These are phyloP conservation scores for Rhinoraja longicauda DNA, from an alignment of 2,797 vertebrate species.

Conservation along the genomic window DNA sequence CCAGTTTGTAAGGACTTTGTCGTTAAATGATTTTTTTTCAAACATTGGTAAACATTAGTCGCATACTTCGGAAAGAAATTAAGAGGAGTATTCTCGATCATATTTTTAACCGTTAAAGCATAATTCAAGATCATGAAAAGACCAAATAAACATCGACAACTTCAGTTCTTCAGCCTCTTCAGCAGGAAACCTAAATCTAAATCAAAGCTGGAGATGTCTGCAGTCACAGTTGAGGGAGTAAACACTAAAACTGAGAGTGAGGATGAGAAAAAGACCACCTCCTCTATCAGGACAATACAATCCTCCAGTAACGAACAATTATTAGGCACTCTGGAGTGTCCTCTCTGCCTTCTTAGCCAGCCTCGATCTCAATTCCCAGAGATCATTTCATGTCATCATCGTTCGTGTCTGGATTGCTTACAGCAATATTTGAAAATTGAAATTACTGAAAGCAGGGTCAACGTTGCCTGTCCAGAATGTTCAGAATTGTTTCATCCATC, in stretches of 20 bases:
- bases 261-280: conserved; percentile 20
- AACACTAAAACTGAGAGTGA: conserved; percentile 43
- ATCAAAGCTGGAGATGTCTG: conserved; percentile 50
- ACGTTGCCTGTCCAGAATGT: conserved; percentile 73
- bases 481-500: conserved; percentile 57
- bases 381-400: conserved; percentile 68
- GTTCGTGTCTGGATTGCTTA: conserved; percentile 67
- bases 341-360: conserved; percentile 76
- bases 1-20: background rate
- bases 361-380: conserved; percentile 66
- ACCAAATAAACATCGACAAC: conserved; percentile 61
- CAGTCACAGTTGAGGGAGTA: background rate
- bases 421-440: conserved; percentile 71
- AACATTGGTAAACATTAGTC: conserved; percentile 4
- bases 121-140: conserved; percentile 60
- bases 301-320: conserved; percentile 65
- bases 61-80: background rate
- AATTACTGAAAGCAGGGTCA: conserved; percentile 70
- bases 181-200: conserved; percentile 65
- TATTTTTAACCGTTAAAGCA: background rate
- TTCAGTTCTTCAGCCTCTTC: conserved; percentile 69
- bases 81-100: background rate
- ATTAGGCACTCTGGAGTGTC: conserved; percentile 65
- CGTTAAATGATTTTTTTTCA: background rate
- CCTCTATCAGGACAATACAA: conserved; percentile 31